Conservation (phyloP, 2,888 invertebrate species). For the Dryomyza anilis region DNA sequence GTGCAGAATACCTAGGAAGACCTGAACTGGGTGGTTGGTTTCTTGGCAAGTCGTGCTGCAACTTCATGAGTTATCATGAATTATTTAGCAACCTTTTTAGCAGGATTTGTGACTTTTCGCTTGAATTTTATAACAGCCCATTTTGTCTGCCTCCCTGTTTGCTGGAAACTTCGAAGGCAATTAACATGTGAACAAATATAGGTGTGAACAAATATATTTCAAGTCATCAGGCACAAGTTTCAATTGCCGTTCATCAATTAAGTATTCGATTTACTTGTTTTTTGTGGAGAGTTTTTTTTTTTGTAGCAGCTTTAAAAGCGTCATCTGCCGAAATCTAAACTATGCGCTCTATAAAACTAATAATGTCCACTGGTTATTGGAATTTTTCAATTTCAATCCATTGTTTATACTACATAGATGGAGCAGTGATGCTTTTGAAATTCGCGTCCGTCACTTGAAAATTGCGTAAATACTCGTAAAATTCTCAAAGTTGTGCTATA, state of each 20-base stretch:
- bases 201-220: too few species aligned
- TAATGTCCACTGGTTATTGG: too few species aligned
- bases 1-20: not conserved
- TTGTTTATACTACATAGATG: not conserved
- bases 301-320: too few species aligned
- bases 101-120: conserved; percentile 20
- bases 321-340: too few species aligned
- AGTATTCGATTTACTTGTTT: too few species aligned
- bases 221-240: too few species aligned
- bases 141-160: not conserved
- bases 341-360: too few species aligned
- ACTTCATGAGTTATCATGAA: conserved; percentile 12
- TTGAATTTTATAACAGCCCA: conserved; percentile 8
- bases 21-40: not conserved
- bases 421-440: not conserved
- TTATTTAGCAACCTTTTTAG: conserved; percentile 23
- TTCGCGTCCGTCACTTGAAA: not conserved
- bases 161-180: not conserved
- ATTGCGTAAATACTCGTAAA: too few species aligned
- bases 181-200: too few species aligned
- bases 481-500: too few species aligned
- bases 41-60: not conserved
- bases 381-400: conserved; percentile 13
- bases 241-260: too few species aligned
- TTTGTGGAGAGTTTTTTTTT: too few species aligned